Evolutionary conservation across 2,888 invertebrate species (phyloP).

Genomic region (Poecilus cupreus): DNA sequence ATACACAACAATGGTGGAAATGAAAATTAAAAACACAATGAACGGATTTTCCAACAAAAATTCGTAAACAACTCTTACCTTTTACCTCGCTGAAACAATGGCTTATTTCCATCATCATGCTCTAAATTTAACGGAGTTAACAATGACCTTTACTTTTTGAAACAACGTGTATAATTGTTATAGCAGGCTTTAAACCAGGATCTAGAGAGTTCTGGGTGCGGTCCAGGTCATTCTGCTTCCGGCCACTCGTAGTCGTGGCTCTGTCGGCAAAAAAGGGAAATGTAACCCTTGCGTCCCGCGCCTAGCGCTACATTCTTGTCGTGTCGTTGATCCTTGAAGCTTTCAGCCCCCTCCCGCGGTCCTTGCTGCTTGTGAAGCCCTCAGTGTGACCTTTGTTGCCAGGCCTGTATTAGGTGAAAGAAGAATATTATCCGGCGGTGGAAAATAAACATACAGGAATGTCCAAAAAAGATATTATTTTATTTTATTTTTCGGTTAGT

Average conservation of each 20-base stretch:
- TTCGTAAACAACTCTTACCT: too few relatives aligned
- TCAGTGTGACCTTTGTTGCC: slow-evolving; percentile 9
- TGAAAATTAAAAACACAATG: background rate
- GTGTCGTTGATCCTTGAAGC: slow-evolving; percentile 43
- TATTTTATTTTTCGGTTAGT: too few relatives aligned
- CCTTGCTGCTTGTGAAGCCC: background rate
- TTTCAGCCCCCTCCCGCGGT: slow-evolving; percentile 5
- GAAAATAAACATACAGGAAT: background rate
- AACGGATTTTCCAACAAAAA: background rate
- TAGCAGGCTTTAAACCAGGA: background rate
- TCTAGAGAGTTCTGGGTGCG: slow-evolving; percentile 43
- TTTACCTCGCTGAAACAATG: background rate
- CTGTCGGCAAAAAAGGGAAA: slow-evolving; percentile 23
- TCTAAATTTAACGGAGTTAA: background rate
- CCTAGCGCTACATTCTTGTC: slow-evolving; percentile 42
- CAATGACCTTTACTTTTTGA: slow-evolving; percentile 24
- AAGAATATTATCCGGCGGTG: background rate
- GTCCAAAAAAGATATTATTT: too few relatives aligned
- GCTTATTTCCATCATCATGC: slow-evolving; percentile 5
- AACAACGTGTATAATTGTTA: slow-evolving; percentile 29
- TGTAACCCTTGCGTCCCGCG: slow-evolving; percentile 8
- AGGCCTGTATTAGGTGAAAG: slow-evolving; percentile 13
- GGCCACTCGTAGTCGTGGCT: background rate
- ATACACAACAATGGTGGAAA: background rate
- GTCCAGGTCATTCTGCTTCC: slow-evolving; percentile 44